Conservation (phyloP, 2,888 invertebrate species). For the Epistrophe grossulariae region DNA sequence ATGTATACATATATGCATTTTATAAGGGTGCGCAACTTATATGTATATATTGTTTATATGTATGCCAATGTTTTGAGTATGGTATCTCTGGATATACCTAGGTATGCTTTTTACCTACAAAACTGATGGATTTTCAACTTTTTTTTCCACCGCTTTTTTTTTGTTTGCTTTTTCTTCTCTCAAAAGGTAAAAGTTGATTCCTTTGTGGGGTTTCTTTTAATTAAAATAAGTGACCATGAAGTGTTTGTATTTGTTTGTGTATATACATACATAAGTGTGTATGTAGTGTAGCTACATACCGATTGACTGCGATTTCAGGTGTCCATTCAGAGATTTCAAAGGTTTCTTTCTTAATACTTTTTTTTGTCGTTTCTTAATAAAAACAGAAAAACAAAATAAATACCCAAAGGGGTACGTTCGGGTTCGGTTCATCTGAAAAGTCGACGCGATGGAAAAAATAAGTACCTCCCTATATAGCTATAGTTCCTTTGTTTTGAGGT, state of each 20-base stretch:
- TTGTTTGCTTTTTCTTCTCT: conserved; percentile 1
- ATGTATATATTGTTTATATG: background rate
- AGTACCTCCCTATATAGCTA: background rate
- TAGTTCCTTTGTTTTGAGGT: background rate
- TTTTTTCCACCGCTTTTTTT: background rate
- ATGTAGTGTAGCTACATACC: conserved; percentile 39
- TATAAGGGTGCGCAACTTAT: background rate
- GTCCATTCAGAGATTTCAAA: conserved; percentile 65
- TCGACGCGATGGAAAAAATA: background rate
- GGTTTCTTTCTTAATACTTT: conserved; percentile 45
- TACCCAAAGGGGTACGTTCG: conserved; percentile 21
- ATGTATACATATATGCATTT: background rate
- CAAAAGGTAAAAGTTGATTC: conserved; percentile 52
- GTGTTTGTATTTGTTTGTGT: conserved; percentile 46
- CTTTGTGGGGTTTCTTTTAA: conserved; percentile 73
- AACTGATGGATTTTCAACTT: conserved; percentile 24
- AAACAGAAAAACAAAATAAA: conserved; percentile 1
- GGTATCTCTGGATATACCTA: too few relatives aligned
- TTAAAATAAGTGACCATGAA: conserved; percentile 75
- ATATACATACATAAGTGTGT: conserved; percentile 33
- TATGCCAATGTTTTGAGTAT: background rate
- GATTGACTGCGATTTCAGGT: conserved; percentile 73
- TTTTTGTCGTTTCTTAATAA: background rate
- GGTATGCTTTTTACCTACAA: background rate
- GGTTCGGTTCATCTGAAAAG: background rate